These are phyloP conservation scores for Bombus ignitus DNA, from an alignment of 1,140 invertebrate species.

Conservation along the genomic window DNA sequence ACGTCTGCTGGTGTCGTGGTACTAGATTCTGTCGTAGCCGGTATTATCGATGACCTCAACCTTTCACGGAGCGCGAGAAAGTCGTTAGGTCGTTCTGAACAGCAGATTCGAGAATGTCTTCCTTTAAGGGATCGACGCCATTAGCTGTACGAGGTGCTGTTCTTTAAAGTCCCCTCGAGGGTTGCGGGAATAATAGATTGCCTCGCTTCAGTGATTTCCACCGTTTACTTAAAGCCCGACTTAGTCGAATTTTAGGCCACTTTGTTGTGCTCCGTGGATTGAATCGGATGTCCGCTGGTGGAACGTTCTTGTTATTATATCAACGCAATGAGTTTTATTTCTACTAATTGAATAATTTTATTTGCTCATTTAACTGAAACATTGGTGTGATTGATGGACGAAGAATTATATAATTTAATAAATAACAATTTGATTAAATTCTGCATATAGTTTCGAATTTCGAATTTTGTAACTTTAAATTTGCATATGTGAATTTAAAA, in stretches of 20 bases:
- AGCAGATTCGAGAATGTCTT: constrained; percentile 36
- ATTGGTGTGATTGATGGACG: neutral
- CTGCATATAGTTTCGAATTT: neutral
- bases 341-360: neutral
- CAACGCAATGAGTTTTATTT: neutral
- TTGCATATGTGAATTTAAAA: too few species aligned
- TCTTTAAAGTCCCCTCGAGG: constrained; percentile 42
- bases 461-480: neutral
- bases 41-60: constrained; percentile 41
- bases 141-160: constrained; percentile 39
- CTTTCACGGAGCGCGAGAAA: constrained; percentile 23
- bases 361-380: neutral
- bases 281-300: neutral
- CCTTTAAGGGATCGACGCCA: constrained; percentile 44
- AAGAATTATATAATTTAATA: neutral
- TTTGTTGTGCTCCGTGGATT: neutral
- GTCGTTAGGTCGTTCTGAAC: constrained; percentile 36
- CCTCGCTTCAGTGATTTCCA: constrained; percentile 28
- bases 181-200: constrained; percentile 43
- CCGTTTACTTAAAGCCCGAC: constrained; percentile 32
- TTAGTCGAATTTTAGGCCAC: constrained; percentile 15
- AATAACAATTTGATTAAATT: too few species aligned
- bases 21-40: neutral
- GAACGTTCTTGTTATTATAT: neutral
- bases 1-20: neutral